Conservation (phyloP, 2,797 vertebrate genomes). For the Triplophysa yarkandensis region DNA sequence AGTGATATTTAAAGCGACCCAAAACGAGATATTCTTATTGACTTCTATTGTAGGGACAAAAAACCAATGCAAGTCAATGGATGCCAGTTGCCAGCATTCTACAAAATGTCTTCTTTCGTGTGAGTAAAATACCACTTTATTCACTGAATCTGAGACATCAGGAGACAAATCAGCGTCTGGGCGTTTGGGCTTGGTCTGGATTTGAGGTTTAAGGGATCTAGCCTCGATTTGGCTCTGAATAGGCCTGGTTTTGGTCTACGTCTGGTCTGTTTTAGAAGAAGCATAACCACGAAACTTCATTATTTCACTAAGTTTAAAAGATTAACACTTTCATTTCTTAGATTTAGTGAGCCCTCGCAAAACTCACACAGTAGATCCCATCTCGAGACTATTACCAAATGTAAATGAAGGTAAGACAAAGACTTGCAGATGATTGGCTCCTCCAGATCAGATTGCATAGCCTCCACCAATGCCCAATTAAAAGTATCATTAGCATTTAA, state of each 20-base stretch:
- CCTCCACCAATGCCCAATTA: slow-evolving; percentile 73
- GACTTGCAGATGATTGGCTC: slow-evolving; percentile 72
- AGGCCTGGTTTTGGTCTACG: background rate
- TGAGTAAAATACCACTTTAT: background rate
- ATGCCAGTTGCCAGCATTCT: background rate
- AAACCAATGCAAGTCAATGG: background rate
- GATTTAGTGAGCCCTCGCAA: background rate
- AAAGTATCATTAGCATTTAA: slow-evolving; percentile 84
- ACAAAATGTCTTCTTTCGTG: no score
- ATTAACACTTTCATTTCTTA: background rate
- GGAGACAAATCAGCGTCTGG: background rate
- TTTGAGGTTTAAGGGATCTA: background rate
- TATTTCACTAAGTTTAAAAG: slow-evolving; percentile 4
- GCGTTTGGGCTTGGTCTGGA: background rate
- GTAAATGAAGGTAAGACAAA: slow-evolving; percentile 63
- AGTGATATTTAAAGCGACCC: no score
- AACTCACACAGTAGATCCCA: slow-evolving; percentile 48
- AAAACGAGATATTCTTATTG: no score
- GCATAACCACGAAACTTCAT: background rate
- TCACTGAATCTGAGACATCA: background rate
- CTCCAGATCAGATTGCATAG: slow-evolving; percentile 74
- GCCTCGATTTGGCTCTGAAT: background rate
- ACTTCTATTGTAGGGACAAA: no score
- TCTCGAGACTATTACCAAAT: slow-evolving; percentile 63
- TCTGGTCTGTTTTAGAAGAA: background rate